phyloP scores from a whole-genome alignment of 2,797 vertebrate genomes.

The Lithobates sylvaticus region DNA sequence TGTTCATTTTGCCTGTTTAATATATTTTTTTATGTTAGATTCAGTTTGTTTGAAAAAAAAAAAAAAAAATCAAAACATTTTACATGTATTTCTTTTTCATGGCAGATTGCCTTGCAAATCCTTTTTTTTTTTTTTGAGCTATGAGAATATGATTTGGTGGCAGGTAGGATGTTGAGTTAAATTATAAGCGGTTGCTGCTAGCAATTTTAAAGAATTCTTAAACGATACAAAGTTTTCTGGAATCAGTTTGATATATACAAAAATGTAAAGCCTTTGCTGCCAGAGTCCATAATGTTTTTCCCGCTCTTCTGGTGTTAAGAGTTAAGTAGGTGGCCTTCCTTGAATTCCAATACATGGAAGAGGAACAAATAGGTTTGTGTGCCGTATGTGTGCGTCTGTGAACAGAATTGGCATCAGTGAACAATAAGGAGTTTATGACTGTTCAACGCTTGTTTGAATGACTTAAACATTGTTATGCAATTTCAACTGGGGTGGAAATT shows the following conservation, averaged over 20 bases:
- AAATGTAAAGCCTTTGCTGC: slow-evolving; percentile 26
- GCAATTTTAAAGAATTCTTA: neutral
- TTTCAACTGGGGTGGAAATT: slow-evolving; percentile 45
- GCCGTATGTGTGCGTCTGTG: slow-evolving; percentile 33
- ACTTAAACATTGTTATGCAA: slow-evolving; percentile 58
- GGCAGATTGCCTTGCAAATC: neutral
- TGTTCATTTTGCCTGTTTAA: neutral
- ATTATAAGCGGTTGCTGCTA: slow-evolving; percentile 15
- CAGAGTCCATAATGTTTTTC: slow-evolving; percentile 28
- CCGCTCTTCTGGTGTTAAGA: slow-evolving; percentile 8
- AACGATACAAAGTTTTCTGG: neutral
- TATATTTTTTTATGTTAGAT: neutral
- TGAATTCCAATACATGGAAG: slow-evolving; percentile 38
- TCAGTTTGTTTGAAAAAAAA: neutral
- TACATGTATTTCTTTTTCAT: neutral
- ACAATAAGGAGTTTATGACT: slow-evolving; percentile 58
- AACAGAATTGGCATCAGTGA: slow-evolving; percentile 31
- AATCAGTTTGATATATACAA: neutral
- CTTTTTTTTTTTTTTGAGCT: neutral
- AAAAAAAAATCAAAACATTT: neutral
- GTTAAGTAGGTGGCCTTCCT: slow-evolving; percentile 21
- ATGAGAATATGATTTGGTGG: neutral
- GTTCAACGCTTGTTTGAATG: slow-evolving; percentile 48
- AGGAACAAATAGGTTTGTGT: slow-evolving; percentile 53
- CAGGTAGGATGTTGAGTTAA: slow-evolving; percentile 4